phyloP scores from a whole-genome alignment of 2,888 invertebrate genomes.

The Sericinus montela region DNA sequence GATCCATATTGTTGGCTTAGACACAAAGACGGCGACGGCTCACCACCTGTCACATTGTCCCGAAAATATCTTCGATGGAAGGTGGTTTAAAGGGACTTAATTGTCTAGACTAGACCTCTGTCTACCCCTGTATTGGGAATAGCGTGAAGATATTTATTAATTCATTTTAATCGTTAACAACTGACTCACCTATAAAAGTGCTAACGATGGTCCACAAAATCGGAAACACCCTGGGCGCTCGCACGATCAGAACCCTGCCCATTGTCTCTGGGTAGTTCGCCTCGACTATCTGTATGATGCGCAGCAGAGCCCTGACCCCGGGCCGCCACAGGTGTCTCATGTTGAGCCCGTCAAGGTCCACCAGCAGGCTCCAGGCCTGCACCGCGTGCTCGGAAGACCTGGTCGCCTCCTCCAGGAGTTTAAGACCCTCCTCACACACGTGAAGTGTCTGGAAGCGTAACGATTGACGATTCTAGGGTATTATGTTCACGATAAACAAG shows the following conservation, averaged over 20 bases:
- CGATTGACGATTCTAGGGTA: too few species aligned
- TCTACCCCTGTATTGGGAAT: too few species aligned
- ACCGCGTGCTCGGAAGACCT: conserved; percentile 88
- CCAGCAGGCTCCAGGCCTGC: conserved; percentile 92
- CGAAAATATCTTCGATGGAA: too few species aligned
- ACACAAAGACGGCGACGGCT: too few species aligned
- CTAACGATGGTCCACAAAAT: conserved; percentile 97
- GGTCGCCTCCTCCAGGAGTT: conserved; percentile 92
- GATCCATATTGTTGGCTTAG: too few species aligned
- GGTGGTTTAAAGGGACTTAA: too few species aligned
- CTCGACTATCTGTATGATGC: conserved; percentile 87
- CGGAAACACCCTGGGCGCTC: conserved; percentile 96
- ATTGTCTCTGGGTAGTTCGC: conserved; percentile 97
- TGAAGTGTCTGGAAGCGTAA: conserved; percentile 82
- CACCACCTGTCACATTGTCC: too few species aligned
- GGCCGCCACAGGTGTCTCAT: conserved; percentile 98
- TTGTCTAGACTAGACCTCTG: too few species aligned
- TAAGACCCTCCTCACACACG: conserved; percentile 94
- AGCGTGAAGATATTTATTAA: too few species aligned
- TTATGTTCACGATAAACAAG: too few species aligned
- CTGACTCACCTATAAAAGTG: conserved; percentile 89
- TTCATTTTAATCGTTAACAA: too few species aligned
- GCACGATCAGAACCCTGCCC: conserved; percentile 92
- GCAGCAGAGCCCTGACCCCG: conserved; percentile 86
- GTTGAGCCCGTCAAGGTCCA: conserved; percentile 95